Percentiles rank a stretch among this genome's conserved stretches.
Conservation (phyloP, 2,888 invertebrate species). For the Agrochola lota region DNA sequence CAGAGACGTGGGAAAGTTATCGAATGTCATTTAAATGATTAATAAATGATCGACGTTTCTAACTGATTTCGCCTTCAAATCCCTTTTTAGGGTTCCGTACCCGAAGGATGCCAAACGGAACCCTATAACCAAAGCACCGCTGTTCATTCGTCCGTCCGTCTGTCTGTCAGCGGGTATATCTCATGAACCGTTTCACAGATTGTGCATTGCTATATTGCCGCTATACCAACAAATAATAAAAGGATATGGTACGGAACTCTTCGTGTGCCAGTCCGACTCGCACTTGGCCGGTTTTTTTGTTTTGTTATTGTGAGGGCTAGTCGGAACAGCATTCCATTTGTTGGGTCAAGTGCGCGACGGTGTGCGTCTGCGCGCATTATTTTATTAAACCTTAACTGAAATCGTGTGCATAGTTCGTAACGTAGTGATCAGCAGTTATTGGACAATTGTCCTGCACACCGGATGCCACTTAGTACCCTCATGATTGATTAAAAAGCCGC, state of each 20-base stretch:
- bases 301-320: slow-evolving; percentile 66
- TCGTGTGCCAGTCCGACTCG: too few relatives aligned
- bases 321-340: slow-evolving; percentile 69
- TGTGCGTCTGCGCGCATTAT: slow-evolving; percentile 51
- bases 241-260: too few relatives aligned
- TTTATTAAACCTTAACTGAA: slow-evolving; percentile 59
- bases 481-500: slow-evolving; percentile 89
- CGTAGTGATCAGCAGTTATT: slow-evolving; percentile 77
- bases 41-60: slow-evolving; percentile 66
- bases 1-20: slow-evolving; percentile 42
- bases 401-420: slow-evolving; percentile 66
- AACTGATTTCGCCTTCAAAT: slow-evolving; percentile 61
- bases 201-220: too few relatives aligned
- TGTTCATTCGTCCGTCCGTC: too few relatives aligned
- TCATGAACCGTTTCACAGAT: too few relatives aligned
- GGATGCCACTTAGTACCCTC: slow-evolving; percentile 81
- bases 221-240: too few relatives aligned
- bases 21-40: slow-evolving; percentile 51
- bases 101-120: too few relatives aligned
- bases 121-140: too few relatives aligned
- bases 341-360: slow-evolving; percentile 61
- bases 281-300: slow-evolving; percentile 42
- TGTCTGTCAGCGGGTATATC: too few relatives aligned
- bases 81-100: slow-evolving; percentile 25
- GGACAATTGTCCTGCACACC: slow-evolving; percentile 79